Evolutionary conservation across 1,140 invertebrate genomes (phyloP), one percentile per base, ranked within the genome.

Genomic region (Drosophila repleta): DNA sequence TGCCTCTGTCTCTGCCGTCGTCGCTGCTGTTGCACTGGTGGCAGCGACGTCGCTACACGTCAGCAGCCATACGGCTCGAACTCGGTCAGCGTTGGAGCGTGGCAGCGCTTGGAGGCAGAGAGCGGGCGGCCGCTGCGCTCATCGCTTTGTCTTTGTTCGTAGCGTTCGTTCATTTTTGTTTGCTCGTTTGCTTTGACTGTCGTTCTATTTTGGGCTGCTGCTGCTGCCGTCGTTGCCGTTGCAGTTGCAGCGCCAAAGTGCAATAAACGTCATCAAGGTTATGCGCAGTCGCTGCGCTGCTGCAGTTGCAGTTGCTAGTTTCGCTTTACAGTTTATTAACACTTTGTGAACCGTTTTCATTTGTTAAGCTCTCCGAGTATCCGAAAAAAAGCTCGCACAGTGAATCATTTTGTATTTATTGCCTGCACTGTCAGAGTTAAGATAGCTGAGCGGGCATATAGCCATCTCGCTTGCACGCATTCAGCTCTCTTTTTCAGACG

Each of bases 201-300:
- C 73, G 67, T 78, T 78, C 75, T 77, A 77, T 77, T 78, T 78
- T 77, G 52, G 64, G 68, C 68, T 76, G 63, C 53, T 68, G 64
- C 21, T 35, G 32, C 32, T 11, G 32, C 32, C 1, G 68, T 68
- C 76, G 63, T 41, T 68, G 64, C 21, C 29, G 58, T 46, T 60
- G 55, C 32, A 39, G 57, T 49, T 62, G 64, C 61, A 67, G 58
- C 70, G 53, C 65, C 70, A 78, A 78, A 84, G 81, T 84, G 81
- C 81, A 84, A 84, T 84, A 84, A 84, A 84, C 81, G 81, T 84
- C 81, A 84, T 84, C 81, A 84, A 84, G 81, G 81, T 81, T 81
- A 81, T 70, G 49, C 35, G 74, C 70, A 67, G 69, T 48, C 61
- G 66, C 72, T 72, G 60, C 64, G 56, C 56, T 66, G 72, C 37